A percentile compares a stretch with the other conserved stretches of the same genome.
phyloP scores from a whole-genome alignment of 2,797 vertebrate species.

The Tadarida brasiliensis region DNA sequence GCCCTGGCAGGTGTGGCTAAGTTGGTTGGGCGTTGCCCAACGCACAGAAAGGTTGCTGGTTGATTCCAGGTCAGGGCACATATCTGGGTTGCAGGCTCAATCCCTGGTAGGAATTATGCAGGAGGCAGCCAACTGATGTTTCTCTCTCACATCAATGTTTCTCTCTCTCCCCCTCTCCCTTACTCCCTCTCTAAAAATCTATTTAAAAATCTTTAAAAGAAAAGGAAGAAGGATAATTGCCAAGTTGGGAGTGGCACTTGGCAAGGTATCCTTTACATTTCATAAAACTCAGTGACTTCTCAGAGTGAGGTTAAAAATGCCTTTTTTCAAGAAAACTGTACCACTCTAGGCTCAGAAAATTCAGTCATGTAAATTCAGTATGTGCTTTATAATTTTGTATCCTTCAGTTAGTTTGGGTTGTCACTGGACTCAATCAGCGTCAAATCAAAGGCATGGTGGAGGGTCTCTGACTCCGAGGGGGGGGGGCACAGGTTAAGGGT shows the following conservation, averaged over 20 bases:
- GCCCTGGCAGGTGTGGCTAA: no score
- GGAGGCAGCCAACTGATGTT: no score
- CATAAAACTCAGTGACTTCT: background rate
- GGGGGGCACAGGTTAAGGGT: background rate
- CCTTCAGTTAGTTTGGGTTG: background rate
- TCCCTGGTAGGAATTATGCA: no score
- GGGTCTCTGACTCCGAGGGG: background rate
- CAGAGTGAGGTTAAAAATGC: background rate
- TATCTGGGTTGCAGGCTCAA: no score
- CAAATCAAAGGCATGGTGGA: background rate
- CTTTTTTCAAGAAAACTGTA: background rate
- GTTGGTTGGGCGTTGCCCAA: no score
- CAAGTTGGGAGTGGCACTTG: background rate
- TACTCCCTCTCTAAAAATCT: no score
- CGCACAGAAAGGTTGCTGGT: no score
- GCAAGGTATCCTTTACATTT: background rate
- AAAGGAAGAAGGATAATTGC: background rate
- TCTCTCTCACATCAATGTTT: no score
- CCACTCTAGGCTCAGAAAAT: background rate
- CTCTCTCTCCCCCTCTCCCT: no score
- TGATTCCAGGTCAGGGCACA: no score
- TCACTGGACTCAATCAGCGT: background rate
- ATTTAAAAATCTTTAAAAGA: no score
- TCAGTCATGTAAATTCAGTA: background rate
- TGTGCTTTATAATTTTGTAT: background rate